Conservation (phyloP, 2,888 invertebrate genomes). For the Cyrtodaria siliqua region DNA sequence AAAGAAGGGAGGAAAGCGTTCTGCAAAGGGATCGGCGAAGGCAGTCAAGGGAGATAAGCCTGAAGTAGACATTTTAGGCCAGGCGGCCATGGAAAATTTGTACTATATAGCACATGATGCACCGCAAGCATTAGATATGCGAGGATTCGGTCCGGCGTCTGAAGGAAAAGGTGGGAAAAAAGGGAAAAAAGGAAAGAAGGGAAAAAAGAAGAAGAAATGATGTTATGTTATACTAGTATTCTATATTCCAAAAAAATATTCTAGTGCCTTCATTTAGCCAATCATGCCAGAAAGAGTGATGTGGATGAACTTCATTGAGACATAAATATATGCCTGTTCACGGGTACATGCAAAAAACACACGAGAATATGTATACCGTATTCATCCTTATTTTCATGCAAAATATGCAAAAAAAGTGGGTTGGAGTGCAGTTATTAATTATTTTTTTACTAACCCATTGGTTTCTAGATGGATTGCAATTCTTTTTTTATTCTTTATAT, state of each 20-base stretch:
- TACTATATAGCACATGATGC: constrained; percentile 97
- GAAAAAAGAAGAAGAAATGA: constrained; percentile 67
- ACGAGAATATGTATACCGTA: no score
- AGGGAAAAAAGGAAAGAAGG: constrained; percentile 73
- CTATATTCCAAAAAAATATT: background rate
- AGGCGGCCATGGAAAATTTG: constrained; percentile 97
- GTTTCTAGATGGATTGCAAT: no score
- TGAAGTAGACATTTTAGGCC: constrained; percentile 93
- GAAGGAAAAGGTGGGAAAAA: constrained; percentile 92
- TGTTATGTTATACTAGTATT: background rate
- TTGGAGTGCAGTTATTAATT: no score
- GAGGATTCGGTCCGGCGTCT: constrained; percentile 96
- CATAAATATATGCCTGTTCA: no score
- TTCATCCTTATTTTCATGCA: no score
- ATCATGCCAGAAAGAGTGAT: constrained; percentile 3
- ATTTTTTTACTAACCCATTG: no score
- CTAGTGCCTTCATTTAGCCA: constrained; percentile 50
- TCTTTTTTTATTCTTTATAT: no score
- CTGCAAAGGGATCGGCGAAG: constrained; percentile 75
- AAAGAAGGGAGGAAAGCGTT: constrained; percentile 75
- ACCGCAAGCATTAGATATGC: constrained; percentile 93
- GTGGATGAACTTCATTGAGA: no score
- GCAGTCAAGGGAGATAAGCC: constrained; percentile 69
- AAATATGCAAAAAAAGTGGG: no score
- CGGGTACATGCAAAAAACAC: no score